Conservation (phyloP, 1,140 invertebrate genomes). For the Limonius californicus region DNA sequence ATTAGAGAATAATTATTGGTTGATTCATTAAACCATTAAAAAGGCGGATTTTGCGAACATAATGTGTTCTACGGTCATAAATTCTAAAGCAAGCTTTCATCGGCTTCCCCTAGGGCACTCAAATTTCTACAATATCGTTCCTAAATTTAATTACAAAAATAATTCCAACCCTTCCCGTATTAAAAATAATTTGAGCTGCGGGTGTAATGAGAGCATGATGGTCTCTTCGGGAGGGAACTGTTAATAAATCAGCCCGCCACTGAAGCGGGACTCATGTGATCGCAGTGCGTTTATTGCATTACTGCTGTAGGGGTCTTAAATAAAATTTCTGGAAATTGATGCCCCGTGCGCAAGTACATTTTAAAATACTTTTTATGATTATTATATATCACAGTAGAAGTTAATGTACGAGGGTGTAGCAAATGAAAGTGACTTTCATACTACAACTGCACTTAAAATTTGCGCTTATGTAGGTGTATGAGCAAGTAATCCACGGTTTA, state of each 20-base stretch:
- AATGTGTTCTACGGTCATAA: background rate
- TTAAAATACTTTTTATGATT: too few species aligned
- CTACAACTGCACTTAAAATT: too few species aligned
- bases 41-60: too few species aligned
- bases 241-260: conserved; percentile 15
- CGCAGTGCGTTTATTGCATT: conserved; percentile 8
- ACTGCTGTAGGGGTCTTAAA: background rate
- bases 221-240: conserved; percentile 17
- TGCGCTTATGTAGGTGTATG: too few species aligned
- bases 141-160: conserved; percentile 17
- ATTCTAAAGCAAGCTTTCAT: background rate
- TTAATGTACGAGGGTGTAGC: too few species aligned
- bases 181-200: conserved; percentile 23
- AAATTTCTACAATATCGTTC: conserved; percentile 13
- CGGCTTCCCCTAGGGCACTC: conserved; percentile 1
- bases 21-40: too few species aligned
- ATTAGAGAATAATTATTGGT: too few species aligned
- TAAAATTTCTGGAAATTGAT: background rate
- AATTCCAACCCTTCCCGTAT: conserved; percentile 17
- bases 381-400: too few species aligned
- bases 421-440: too few species aligned
- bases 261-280: conserved; percentile 8
- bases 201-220: conserved; percentile 26
- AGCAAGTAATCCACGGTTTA: too few species aligned
- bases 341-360: too few species aligned